Conservation (phyloP, 2,888 invertebrate species). For the Silvanus unidentatus region DNA sequence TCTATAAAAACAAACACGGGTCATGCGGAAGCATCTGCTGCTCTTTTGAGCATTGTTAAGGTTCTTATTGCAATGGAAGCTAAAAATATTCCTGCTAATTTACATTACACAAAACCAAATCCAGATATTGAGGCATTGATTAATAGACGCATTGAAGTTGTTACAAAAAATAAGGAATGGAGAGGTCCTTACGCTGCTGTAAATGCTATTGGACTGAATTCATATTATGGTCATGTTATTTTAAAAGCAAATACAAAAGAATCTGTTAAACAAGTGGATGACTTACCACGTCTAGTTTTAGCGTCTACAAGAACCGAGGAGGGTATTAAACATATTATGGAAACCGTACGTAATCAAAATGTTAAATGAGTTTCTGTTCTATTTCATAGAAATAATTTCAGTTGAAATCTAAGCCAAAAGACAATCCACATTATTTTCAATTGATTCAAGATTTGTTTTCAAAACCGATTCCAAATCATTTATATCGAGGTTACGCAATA, state of each 20-base stretch:
- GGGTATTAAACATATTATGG: constrained; percentile 66
- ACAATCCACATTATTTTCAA: constrained; percentile 49
- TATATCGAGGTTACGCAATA: constrained; percentile 59
- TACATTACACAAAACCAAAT: constrained; percentile 85
- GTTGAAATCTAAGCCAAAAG: too few relatives aligned
- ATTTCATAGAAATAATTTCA: too few relatives aligned
- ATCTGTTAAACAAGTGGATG: constrained; percentile 52
- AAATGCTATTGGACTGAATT: constrained; percentile 96
- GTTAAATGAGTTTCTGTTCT: constrained; percentile 58
- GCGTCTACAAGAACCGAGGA: constrained; percentile 83
- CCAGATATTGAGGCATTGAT: constrained; percentile 77
- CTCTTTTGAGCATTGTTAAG: constrained; percentile 83
- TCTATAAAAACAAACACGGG: constrained; percentile 98
- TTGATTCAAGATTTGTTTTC: constrained; percentile 49
- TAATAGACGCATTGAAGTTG: constrained; percentile 78
- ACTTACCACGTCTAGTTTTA: constrained; percentile 61
- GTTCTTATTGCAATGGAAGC: constrained; percentile 87
- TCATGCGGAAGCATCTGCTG: constrained; percentile 89
- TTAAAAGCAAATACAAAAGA: constrained; percentile 71
- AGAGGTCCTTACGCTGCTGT: constrained; percentile 83
- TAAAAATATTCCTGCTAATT: constrained; percentile 80
- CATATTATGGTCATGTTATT: constrained; percentile 86
- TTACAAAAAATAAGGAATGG: constrained; percentile 74
- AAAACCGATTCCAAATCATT: constrained; percentile 52
- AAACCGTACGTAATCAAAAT: constrained; percentile 43